Percentiles rank a stretch among this genome's conserved stretches.
phyloP scores from a whole-genome alignment of 2,797 vertebrate genomes.

The Cyprinodon diabolis region DNA sequence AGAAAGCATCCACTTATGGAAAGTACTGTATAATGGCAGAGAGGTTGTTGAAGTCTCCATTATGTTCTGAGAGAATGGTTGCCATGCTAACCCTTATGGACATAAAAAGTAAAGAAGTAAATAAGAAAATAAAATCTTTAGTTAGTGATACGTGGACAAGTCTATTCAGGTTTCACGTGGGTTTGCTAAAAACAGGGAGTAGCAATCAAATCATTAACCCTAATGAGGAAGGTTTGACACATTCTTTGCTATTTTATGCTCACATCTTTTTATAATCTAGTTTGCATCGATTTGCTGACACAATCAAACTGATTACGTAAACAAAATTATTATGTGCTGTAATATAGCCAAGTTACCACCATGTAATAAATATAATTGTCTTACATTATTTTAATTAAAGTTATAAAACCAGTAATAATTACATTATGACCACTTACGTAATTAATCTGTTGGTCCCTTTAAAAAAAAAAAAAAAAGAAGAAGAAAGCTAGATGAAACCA shows the following conservation, averaged over 20 bases:
- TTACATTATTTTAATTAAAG: background rate
- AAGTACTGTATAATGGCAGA: conserved; percentile 52
- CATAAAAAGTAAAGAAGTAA: conserved; percentile 8
- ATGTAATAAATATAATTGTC: background rate
- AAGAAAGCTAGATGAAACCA: background rate
- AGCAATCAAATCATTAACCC: background rate
- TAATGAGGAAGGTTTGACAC: background rate
- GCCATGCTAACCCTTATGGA: conserved; percentile 54
- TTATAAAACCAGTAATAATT: background rate
- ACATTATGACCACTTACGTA: background rate
- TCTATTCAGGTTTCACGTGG: background rate
- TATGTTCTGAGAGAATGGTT: conserved; percentile 53
- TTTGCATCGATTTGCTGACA: background rate
- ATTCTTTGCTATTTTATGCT: background rate
- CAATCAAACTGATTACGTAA: conserved; percentile 1
- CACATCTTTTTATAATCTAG: background rate
- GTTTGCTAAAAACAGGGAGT: background rate
- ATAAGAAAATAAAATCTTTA: conserved; percentile 4
- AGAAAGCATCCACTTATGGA: conserved; percentile 56
- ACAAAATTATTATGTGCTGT: background rate
- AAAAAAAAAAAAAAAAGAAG: too few relatives aligned
- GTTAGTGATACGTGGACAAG: background rate
- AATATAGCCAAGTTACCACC: background rate
- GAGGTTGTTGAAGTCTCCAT: conserved; percentile 44
- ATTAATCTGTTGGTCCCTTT: background rate